Evolutionary conservation across 2,797 vertebrate genomes (phyloP), one percentile per base, ranked within the genome.

Genomic region (Hipposideros larvatus): DNA sequence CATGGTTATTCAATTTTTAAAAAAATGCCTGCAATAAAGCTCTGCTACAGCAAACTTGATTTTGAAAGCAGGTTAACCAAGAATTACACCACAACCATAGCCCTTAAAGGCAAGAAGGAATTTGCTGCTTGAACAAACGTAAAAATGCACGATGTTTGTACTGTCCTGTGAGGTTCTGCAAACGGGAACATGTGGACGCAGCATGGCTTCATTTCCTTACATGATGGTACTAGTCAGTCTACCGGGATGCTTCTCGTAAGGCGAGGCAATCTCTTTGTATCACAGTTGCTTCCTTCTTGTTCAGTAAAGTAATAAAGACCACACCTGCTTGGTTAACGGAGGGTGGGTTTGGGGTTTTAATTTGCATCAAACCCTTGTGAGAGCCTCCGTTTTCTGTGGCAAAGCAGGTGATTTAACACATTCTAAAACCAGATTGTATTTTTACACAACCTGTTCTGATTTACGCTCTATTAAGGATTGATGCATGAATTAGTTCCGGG

Each of bases 131-230:
- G 80, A 97, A 98, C 70, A 77, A 98, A 98, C 96, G 95, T 94
- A 98, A 98, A 98, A 98, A 98, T 97, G 98, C 97, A 98, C 97
- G 98, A 90, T 98, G 95, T 96, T 75, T 96, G 87, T 96, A 95
- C 97, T 98, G 98, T 98, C 98, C 97, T 96, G 97, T 41, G 97
- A 98, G 97, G 97, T 97, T 98, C 98, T 98, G 98, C 98, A 97
- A 96, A 98, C 87, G 95, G 98, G 98, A 98, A 98, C 98, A 94
- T 96, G 98, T 97, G 98, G 98, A 97, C 98, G 98, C 98, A 98
- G 98, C 98, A 99, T 99, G 98, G 98, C 98, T 99, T 99, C 98
- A 96, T 98, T 98, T 98, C 98, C 98, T 98, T 98, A 98, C 98
- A 94, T 53, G 98, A 98, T 98, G 98, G 98, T 98, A 95, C 98